phyloP scores from a whole-genome alignment of 2,797 vertebrate genomes.

The Siniperca obscura region DNA sequence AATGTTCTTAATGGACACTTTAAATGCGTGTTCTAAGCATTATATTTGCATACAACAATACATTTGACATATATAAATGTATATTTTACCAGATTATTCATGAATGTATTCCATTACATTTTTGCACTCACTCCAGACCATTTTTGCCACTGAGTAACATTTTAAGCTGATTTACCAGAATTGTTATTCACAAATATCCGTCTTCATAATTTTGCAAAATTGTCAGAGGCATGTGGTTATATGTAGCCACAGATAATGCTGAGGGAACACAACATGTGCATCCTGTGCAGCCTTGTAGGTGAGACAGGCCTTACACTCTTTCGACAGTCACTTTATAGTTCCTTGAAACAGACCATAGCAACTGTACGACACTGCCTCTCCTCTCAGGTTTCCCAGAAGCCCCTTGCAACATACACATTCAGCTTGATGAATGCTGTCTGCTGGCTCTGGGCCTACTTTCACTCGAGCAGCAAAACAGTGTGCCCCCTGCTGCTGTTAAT shows the following conservation, averaged over 20 bases:
- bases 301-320: background rate
- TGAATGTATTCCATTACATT: background rate
- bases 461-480: background rate
- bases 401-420: constrained; percentile 26
- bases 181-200: background rate
- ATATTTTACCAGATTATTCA: background rate
- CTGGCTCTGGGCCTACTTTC: constrained; percentile 51
- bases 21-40: background rate
- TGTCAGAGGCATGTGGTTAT: background rate
- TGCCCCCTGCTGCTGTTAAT: constrained; percentile 27
- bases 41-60: background rate
- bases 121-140: background rate
- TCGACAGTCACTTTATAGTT: constrained; percentile 32
- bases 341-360: constrained; percentile 41
- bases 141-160: background rate
- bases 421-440: constrained; percentile 39
- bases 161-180: background rate
- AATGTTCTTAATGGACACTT: background rate
- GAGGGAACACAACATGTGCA: constrained; percentile 42
- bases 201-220: background rate
- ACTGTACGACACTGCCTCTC: constrained; percentile 19
- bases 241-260: constrained; percentile 10
- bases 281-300: constrained; percentile 3
- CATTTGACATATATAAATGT: background rate
- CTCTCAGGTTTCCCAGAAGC: constrained; percentile 56